Conservation (phyloP, 2,113 vertebrate genomes). For the Sturnus vulgaris region DNA sequence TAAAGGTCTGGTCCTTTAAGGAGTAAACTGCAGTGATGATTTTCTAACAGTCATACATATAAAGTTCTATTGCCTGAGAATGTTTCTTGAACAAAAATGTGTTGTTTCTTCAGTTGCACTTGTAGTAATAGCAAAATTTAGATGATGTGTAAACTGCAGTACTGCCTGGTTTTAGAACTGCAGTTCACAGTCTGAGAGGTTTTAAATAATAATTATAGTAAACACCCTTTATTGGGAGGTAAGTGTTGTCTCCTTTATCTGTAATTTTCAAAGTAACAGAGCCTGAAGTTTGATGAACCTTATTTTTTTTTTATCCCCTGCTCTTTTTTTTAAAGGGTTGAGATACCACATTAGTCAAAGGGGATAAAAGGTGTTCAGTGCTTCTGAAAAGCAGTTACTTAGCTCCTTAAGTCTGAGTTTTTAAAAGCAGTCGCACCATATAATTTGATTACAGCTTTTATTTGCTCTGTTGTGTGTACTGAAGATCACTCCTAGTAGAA, state of each 20-base stretch:
- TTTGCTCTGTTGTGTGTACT: neutral
- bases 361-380: neutral
- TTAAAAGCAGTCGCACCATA: accelerated
- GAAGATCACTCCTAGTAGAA: neutral
- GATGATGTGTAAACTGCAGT: neutral
- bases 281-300: neutral
- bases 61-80: neutral
- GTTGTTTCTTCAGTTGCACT: neutral
- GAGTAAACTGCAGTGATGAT: neutral
- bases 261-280: neutral
- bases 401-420: neutral
- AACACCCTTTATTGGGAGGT: neutral
- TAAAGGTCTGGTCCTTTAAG: neutral
- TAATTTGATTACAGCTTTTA: neutral
- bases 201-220: neutral
- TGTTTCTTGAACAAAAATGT: neutral
- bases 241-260: neutral
- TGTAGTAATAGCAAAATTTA: neutral
- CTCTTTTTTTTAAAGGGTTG: neutral
- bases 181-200: neutral
- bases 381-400: neutral
- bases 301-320: accelerated
- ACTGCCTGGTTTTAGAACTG: neutral
- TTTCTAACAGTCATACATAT: neutral
- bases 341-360: neutral